phyloP scores from a whole-genome alignment of 2,888 invertebrate genomes.

The Stenodema calcarata region DNA sequence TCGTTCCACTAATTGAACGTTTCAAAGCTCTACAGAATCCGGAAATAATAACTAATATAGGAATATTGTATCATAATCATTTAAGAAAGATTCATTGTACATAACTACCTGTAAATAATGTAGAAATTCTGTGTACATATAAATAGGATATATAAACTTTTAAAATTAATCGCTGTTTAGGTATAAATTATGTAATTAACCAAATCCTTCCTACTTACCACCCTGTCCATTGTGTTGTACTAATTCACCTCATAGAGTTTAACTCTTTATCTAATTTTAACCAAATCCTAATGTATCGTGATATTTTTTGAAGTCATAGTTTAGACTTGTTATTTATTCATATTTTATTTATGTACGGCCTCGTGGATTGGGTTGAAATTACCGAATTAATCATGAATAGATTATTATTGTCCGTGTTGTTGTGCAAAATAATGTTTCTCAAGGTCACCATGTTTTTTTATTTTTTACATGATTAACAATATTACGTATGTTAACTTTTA shows the following conservation, averaged over 20 bases:
- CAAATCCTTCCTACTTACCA: background rate
- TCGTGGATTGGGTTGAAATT: no score
- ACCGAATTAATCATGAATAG: no score
- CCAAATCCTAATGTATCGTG: background rate
- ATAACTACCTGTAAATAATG: background rate
- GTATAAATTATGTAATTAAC: background rate
- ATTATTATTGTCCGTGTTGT: no score
- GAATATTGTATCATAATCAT: background rate
- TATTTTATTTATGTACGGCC: no score
- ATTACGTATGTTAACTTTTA: no score
- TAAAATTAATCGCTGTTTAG: slow-evolving; percentile 20
- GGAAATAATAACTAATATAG: background rate
- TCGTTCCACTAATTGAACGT: background rate
- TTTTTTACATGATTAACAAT: no score
- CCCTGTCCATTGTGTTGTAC: background rate
- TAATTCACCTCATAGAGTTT: slow-evolving; percentile 10
- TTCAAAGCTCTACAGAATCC: background rate
- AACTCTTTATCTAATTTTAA: background rate
- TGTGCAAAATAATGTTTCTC: no score
- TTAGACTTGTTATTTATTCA: background rate
- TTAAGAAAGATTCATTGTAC: background rate
- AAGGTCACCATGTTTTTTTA: no score
- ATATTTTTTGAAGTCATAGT: slow-evolving; percentile 28
- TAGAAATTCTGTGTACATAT: background rate
- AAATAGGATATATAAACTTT: background rate